Percentiles rank a stretch among this genome's conserved stretches.
Evolutionary conservation across 1,140 invertebrate genomes (phyloP).

Genomic region (Apis cerana): DNA sequence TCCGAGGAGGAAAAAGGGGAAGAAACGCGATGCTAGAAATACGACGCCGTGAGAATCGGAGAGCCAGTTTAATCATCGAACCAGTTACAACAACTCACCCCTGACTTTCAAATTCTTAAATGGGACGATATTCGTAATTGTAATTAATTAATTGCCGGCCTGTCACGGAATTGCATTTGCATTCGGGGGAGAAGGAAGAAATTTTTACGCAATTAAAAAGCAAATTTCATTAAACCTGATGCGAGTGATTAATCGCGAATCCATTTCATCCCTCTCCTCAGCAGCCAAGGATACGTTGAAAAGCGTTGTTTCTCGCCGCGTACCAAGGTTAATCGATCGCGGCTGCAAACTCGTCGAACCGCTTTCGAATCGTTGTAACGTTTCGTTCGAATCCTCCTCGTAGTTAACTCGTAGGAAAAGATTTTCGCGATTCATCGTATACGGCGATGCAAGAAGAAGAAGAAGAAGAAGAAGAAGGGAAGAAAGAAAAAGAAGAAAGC

Average conservation of each 20-base stretch:
- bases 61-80: no score
- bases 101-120: neutral
- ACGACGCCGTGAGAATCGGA: slow-evolving; percentile 42
- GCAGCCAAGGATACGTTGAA: neutral
- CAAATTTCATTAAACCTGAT: neutral
- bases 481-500: neutral
- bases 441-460: neutral
- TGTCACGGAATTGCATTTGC: neutral
- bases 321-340: slow-evolving; percentile 2
- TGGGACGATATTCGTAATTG: neutral
- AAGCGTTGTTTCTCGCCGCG: neutral
- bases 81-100: neutral
- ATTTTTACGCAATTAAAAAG: neutral
- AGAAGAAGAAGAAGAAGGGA: neutral
- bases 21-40: neutral
- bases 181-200: neutral
- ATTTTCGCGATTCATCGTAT: slow-evolving; percentile 9
- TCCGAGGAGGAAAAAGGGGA: neutral
- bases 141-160: neutral
- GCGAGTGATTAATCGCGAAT: neutral
- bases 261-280: neutral
- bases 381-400: neutral
- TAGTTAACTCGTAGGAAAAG: slow-evolving; percentile 6
- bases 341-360: slow-evolving; percentile 14
- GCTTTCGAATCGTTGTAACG: neutral